phyloP scores from a whole-genome alignment of 2,113 vertebrate genomes.

The Blennius ocellaris region DNA sequence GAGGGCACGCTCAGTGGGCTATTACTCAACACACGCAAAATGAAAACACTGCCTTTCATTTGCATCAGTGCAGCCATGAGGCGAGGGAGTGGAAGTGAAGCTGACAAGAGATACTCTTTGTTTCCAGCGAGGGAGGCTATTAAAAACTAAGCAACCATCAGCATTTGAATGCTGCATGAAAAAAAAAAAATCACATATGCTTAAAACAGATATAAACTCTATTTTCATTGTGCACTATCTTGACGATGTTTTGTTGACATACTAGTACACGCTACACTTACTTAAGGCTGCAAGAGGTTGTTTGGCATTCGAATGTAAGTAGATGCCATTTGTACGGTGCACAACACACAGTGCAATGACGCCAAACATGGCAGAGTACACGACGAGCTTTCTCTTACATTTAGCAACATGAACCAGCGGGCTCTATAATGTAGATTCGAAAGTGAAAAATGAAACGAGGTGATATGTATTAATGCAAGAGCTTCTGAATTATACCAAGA shows the following conservation, averaged over 20 bases:
- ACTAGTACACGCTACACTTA: neutral
- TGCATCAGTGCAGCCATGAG: slow-evolving; percentile 43
- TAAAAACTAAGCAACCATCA: slow-evolving; percentile 24
- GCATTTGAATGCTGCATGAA: slow-evolving; percentile 9
- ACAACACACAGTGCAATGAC: neutral
- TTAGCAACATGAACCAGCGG: too few relatives aligned
- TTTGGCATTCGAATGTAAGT: slow-evolving; percentile 5
- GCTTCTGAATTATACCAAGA: too few relatives aligned
- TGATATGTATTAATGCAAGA: too few relatives aligned
- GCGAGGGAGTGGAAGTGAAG: slow-evolving; percentile 25
- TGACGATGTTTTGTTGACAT: neutral
- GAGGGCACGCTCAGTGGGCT: slow-evolving; percentile 54
- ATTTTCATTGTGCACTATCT: neutral
- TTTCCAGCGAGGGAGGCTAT: slow-evolving; percentile 27
- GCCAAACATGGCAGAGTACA: neutral
- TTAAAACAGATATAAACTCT: neutral
- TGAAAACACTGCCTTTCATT: slow-evolving; percentile 59
- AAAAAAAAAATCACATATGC: neutral
- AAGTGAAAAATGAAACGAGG: too few relatives aligned
- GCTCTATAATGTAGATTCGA: too few relatives aligned
- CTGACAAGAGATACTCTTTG: slow-evolving; percentile 29
- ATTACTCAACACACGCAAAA: slow-evolving; percentile 69
- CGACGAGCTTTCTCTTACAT: neutral
- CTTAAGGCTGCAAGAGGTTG: neutral
- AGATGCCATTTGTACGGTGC: slow-evolving; percentile 1